Base-by-base conservation (phyloP, 2,888 invertebrate species). In the Oxyteleia sp. region DNA sequence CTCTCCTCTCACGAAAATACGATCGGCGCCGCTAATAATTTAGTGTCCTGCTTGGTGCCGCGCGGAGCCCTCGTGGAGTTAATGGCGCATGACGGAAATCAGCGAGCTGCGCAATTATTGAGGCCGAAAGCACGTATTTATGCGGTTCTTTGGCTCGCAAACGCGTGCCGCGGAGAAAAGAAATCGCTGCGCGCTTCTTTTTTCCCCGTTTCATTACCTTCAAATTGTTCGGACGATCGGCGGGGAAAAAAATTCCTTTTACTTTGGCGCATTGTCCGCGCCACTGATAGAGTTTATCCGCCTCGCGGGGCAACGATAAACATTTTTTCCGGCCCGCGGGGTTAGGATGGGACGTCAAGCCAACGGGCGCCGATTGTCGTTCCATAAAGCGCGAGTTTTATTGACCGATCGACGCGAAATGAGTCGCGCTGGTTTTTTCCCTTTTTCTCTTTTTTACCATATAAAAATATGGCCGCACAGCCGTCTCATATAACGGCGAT, bases 81-180 rank as follows among this genome's bases (percentile, higher is more conserved):
- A 84, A 80, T 80, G 76, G 83, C 71, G 79, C 79, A 71, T 80
- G 76, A 66, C 80, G 76, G 61, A 76, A 64, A 83, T 83, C 74
- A 69, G 78, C 74, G 68, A 83, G 74, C 66, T 64, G 80, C 71
- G 80, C 76, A 80, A 84, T 84, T 84, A 84, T 84, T 76, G 80
- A 79, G 66, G 71, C 80, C 66, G 66, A 84, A 84, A 84, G 84
- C 84, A 72, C 84, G 76, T 81, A 80, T 81, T 84, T 76, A 81
- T 81, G 72, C 80, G 81, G 76, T 72, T 80, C 69, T 79, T 35
- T 68, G 63, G 16, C 63, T 66, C 4, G 64, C 57, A 51, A 84
- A 75, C 76, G 76, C 80, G 84, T 80, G 84, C 84, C 81, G 64
- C 43, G 64, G 35, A 45, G 20, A 80, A 81, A 84, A 80, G 59